These are phyloP conservation scores for Trimorus sp. DNA, from an alignment of 2,888 invertebrate genomes.

Conservation along the genomic window DNA sequence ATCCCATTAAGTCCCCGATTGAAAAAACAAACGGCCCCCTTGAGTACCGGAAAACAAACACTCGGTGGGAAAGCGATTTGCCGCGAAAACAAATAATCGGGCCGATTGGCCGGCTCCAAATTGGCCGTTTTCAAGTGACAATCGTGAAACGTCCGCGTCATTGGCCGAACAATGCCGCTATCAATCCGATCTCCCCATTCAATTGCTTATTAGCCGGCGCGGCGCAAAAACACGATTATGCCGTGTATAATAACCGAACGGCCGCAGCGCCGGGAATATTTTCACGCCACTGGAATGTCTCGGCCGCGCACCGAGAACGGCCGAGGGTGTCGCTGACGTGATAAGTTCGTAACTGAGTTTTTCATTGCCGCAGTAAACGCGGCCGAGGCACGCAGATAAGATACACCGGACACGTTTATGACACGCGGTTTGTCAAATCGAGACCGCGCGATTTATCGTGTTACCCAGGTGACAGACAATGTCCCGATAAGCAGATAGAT, in stretches of 20 bases:
- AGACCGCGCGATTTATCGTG: too few relatives aligned
- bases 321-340: slow-evolving; percentile 30
- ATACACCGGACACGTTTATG: too few relatives aligned
- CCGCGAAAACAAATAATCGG: slow-evolving; percentile 46
- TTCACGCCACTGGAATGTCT: slow-evolving; percentile 41
- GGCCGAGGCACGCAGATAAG: neutral
- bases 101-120: slow-evolving; percentile 29
- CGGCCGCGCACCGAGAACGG: slow-evolving; percentile 6
- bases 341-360: slow-evolving; percentile 34
- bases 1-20: slow-evolving; percentile 13
- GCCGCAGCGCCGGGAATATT: slow-evolving; percentile 38
- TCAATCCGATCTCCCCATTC: slow-evolving; percentile 42
- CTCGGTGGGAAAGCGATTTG: slow-evolving; percentile 26
- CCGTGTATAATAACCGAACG: slow-evolving; percentile 30
- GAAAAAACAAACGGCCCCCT: slow-evolving; percentile 33
- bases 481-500: too few relatives aligned
- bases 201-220: slow-evolving; percentile 44
- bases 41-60: slow-evolving; percentile 41
- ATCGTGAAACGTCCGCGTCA: slow-evolving; percentile 44
- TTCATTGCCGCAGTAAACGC: slow-evolving; percentile 27
- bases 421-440: too few relatives aligned
- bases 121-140: slow-evolving; percentile 42
- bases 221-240: slow-evolving; percentile 37
- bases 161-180: slow-evolving; percentile 41
- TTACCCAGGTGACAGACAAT: too few relatives aligned